Evolutionary conservation across 2,888 invertebrate genomes (phyloP).

Genomic region (Steinernema scapterisci): DNA sequence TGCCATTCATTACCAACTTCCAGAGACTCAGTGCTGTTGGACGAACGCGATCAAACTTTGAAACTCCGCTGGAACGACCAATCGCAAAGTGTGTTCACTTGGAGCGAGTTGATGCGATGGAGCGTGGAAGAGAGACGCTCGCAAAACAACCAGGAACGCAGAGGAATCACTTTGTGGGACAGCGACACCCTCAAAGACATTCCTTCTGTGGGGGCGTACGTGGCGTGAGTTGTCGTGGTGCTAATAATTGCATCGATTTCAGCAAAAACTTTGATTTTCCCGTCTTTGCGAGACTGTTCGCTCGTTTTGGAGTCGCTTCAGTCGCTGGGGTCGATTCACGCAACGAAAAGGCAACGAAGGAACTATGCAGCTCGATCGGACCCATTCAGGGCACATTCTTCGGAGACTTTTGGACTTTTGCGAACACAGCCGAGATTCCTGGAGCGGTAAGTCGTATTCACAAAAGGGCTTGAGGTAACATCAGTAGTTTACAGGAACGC

Average conservation of each 20-base stretch:
- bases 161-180: conserved; percentile 39
- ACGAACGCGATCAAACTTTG: background rate
- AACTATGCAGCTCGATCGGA: conserved; percentile 73
- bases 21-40: conserved; percentile 30
- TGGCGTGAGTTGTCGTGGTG: conserved; percentile 13
- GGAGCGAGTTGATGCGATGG: conserved; percentile 16
- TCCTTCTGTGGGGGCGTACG: conserved; percentile 45
- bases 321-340: conserved; percentile 47
- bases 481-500: conserved; percentile 35
- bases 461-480: too few species aligned
- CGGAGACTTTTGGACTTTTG: conserved; percentile 78
- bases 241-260: conserved; percentile 20
- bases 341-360: conserved; percentile 46
- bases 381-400: conserved; percentile 77
- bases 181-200: conserved; percentile 41
- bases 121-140: background rate
- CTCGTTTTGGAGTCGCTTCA: conserved; percentile 57
- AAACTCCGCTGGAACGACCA: conserved; percentile 31
- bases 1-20: conserved; percentile 39
- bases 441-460: background rate
- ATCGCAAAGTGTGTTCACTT: conserved; percentile 21
- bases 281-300: conserved; percentile 49
- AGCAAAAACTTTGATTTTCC: conserved; percentile 46
- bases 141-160: conserved; percentile 29
- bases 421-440: conserved; percentile 41